Percentiles rank a stretch among this genome's conserved stretches.
These are phyloP conservation scores for Oxystoma pomonae DNA, from an alignment of 2,888 invertebrate species.

Conservation along the genomic window DNA sequence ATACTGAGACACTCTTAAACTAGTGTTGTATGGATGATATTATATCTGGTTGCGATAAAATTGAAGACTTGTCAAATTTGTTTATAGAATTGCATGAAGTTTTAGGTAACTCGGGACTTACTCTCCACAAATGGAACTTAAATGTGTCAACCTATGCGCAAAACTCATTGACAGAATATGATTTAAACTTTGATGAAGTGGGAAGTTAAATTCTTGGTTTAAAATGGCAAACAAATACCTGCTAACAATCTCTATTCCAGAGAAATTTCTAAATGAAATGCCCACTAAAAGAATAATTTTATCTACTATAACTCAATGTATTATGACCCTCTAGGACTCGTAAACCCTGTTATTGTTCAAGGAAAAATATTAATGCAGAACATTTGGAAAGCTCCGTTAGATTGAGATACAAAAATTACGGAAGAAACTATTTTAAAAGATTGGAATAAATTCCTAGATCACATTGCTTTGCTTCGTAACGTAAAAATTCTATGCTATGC, in stretches of 20 bases:
- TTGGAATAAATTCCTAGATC: conserved; percentile 12
- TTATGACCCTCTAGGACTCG: too few species aligned
- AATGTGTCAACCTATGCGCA: too few species aligned
- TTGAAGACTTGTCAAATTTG: too few species aligned
- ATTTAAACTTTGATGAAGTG: conserved; percentile 11
- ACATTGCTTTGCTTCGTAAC: conserved; percentile 1
- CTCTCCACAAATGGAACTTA: too few species aligned
- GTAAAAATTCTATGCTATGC: conserved; percentile 18
- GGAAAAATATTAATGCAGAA: conserved; percentile 23
- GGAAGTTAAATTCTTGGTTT: conserved; percentile 15
- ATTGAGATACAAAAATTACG: conserved; percentile 17
- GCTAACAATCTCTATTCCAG: too few species aligned
- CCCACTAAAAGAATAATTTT: too few species aligned
- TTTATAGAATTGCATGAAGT: too few species aligned
- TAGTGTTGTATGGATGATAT: conserved; percentile 12
- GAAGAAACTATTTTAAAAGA: conserved; percentile 8
- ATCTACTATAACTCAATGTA: too few species aligned
- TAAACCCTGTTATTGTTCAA: conserved; percentile 17
- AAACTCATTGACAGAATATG: not conserved
- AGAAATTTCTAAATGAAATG: conserved; percentile 10
- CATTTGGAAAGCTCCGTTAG: conserved; percentile 15
- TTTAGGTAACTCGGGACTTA: too few species aligned
- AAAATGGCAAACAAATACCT: conserved; percentile 16
- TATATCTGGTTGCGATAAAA: conserved; percentile 4
- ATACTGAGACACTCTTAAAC: conserved; percentile 4